Evolutionary conservation across 2,888 invertebrate genomes (phyloP).

Genomic region (Azorinus chamasolen): DNA sequence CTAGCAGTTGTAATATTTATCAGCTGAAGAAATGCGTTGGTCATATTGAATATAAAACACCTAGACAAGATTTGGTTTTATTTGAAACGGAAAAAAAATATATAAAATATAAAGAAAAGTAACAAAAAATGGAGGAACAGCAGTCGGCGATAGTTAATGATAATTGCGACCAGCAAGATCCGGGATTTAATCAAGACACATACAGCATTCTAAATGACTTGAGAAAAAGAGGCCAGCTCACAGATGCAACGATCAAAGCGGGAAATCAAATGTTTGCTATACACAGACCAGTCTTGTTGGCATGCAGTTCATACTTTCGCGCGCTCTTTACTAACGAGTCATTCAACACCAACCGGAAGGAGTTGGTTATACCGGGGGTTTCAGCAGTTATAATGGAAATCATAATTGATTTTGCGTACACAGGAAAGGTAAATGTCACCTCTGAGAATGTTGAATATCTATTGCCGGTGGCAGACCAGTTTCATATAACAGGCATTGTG

Average conservation of each 20-base stretch:
- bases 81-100: too few relatives aligned
- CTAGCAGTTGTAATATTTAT: too few relatives aligned
- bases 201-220: conserved; percentile 94
- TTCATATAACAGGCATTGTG: conserved; percentile 93
- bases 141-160: too few relatives aligned
- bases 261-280: conserved; percentile 94
- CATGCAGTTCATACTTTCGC: conserved; percentile 96
- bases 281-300: conserved; percentile 89
- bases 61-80: too few relatives aligned
- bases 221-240: conserved; percentile 93
- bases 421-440: conserved; percentile 92
- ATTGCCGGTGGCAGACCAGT: conserved; percentile 94
- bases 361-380: conserved; percentile 87
- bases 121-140: too few relatives aligned
- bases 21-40: too few relatives aligned
- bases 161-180: conserved; percentile 82
- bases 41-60: too few relatives aligned
- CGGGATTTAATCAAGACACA: conserved; percentile 93
- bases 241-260: conserved; percentile 94
- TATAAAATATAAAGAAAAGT: too few relatives aligned
- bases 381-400: conserved; percentile 92
- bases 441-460: conserved; percentile 91
- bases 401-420: conserved; percentile 94
- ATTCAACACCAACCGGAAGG: conserved; percentile 75
- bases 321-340: conserved; percentile 94